Evolutionary conservation across 2,113 vertebrate species (phyloP).

Genomic region (Chionodraco myersi): DNA sequence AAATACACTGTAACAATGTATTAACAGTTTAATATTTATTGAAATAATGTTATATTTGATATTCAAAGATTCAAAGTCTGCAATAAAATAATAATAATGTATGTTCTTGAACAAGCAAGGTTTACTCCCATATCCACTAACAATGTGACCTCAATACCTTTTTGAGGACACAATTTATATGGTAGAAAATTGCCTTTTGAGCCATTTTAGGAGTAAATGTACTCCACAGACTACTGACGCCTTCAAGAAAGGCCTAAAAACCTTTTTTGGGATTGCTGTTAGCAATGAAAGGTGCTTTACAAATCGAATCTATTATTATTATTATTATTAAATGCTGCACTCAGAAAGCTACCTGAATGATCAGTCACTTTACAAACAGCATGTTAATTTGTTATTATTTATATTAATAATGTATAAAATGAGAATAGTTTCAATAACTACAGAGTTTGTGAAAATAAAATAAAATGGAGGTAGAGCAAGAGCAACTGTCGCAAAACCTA

Average conservation of each 20-base stretch:
- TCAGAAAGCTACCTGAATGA: background rate
- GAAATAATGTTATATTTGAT: background rate
- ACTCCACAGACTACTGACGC: too few relatives aligned
- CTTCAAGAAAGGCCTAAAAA: too few relatives aligned
- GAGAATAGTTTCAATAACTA: background rate
- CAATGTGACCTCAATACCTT: too few relatives aligned
- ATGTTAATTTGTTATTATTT: fast-evolving
- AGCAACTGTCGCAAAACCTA: conserved; percentile 61
- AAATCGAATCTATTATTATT: background rate
- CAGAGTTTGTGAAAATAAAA: fast-evolving
- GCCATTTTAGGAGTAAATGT: too few relatives aligned
- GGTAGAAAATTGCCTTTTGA: too few relatives aligned
- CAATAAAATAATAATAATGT: too few relatives aligned
- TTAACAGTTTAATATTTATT: background rate
- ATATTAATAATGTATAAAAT: background rate
- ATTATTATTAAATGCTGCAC: background rate
- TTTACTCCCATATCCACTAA: too few relatives aligned
- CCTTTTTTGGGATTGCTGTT: too few relatives aligned
- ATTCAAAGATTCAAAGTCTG: background rate
- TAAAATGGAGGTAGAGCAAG: conserved; percentile 49
- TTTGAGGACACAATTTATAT: too few relatives aligned
- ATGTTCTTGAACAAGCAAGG: too few relatives aligned
- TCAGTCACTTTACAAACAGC: background rate
- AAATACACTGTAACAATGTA: too few relatives aligned
- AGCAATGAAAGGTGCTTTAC: too few relatives aligned